Evolutionary conservation across 2,888 invertebrate species (phyloP).

Genomic region (Apamea monoglypha): DNA sequence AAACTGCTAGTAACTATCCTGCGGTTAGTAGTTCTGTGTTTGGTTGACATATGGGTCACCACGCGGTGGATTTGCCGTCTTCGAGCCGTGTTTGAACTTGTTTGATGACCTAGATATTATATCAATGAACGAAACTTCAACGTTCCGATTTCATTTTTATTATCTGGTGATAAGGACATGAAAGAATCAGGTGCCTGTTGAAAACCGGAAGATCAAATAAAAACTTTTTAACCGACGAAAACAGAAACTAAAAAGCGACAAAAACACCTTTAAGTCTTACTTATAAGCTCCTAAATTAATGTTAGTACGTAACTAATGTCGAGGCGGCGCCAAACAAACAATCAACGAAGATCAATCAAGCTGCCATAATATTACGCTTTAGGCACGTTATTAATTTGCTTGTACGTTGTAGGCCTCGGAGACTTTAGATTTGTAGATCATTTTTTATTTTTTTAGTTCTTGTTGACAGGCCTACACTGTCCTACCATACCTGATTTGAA

Average conservation of each 20-base stretch:
- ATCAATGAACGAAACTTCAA: not conserved
- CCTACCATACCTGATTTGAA: not conserved
- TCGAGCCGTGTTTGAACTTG: slow-evolving; percentile 3
- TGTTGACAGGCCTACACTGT: not conserved
- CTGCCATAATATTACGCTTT: not conserved
- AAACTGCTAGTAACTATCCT: slow-evolving; percentile 25
- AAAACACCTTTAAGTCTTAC: too few species aligned
- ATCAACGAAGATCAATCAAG: slow-evolving; percentile 10
- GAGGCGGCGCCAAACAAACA: slow-evolving; percentile 1
- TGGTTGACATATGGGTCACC: slow-evolving; percentile 4
- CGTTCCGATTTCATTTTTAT: not conserved
- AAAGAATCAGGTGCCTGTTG: not conserved
- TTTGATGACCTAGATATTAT: slow-evolving; percentile 11
- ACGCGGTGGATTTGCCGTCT: slow-evolving; percentile 17
- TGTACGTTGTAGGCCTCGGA: not conserved
- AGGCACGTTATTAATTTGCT: too few species aligned
- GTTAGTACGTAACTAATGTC: not conserved
- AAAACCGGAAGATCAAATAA: not conserved
- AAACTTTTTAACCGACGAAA: not conserved
- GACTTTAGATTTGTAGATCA: not conserved
- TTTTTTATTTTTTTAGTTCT: not conserved
- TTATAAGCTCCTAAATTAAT: not conserved
- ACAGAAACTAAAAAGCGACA: not conserved
- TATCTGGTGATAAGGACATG: not conserved
- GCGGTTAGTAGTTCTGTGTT: slow-evolving; percentile 41